Conservation (phyloP, 2,113 vertebrate genomes). For the Cyprinodon tularosa region DNA sequence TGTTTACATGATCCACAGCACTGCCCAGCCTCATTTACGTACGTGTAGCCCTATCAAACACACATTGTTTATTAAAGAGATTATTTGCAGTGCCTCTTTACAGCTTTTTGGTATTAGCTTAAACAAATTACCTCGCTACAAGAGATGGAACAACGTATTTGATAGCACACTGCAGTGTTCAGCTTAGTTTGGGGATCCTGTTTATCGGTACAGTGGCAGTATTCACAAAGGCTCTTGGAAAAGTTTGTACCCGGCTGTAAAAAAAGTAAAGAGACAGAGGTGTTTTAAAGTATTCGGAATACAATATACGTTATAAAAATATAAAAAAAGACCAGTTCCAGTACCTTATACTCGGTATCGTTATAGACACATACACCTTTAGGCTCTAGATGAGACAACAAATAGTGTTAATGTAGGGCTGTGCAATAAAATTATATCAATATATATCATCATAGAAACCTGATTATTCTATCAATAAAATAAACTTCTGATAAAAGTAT, state of each 20-base stretch:
- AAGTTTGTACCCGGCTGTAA: conserved; percentile 74
- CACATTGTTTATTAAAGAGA: not conserved
- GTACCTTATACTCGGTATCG: conserved; percentile 74
- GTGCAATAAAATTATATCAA: not conserved
- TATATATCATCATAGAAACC: too few species aligned
- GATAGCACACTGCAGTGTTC: conserved; percentile 58
- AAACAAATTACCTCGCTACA: conserved; percentile 69
- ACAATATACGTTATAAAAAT: not conserved
- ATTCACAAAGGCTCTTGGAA: conserved; percentile 56
- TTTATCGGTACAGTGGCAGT: conserved; percentile 69
- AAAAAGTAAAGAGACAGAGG: not conserved
- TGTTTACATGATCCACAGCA: conserved; percentile 85
- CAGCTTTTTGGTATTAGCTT: not conserved
- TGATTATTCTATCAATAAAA: too few species aligned
- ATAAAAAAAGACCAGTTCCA: conserved; percentile 19
- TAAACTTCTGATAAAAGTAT: too few species aligned
- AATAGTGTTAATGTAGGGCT: not conserved
- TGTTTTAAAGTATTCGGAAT: not conserved
- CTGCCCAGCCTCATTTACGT: conserved; percentile 49
- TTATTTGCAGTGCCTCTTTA: not conserved
- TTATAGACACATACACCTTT: conserved; percentile 77
- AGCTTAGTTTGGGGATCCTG: conserved; percentile 41
- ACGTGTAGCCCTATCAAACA: conserved; percentile 73
- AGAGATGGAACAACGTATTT: conserved; percentile 14
- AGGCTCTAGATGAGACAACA: conserved; percentile 65